Percentiles rank a stretch among this genome's conserved stretches.
Evolutionary conservation across 2,113 vertebrate species (phyloP).

Genomic region (Osmerus eperlanus): DNA sequence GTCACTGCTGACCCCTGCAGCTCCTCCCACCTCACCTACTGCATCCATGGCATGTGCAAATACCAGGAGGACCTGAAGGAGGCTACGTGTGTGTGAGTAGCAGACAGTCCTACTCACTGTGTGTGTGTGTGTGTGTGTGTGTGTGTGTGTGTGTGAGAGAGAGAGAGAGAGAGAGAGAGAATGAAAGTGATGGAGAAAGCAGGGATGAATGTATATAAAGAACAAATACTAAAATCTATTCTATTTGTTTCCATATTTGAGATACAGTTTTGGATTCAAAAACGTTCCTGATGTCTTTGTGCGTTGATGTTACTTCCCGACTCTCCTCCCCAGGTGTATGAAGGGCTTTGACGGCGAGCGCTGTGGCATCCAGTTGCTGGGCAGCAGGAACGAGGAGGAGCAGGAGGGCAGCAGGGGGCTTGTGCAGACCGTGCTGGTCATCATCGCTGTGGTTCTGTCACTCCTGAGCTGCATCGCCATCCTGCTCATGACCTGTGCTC

Average conservation of each 20-base stretch:
- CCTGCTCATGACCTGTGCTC: constrained; percentile 71
- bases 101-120: constrained; percentile 37
- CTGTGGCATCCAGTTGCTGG: constrained; percentile 69
- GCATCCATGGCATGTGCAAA: constrained; percentile 74
- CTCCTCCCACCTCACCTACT: constrained; percentile 68
- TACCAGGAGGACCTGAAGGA: constrained; percentile 66
- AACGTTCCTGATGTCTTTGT: neutral
- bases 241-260: neutral
- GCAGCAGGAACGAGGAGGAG: neutral
- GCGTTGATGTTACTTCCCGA: neutral
- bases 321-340: constrained; percentile 60
- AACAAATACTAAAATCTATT: neutral
- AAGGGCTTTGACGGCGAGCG: constrained; percentile 71
- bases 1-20: constrained; percentile 65
- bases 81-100: constrained; percentile 73
- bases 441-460: constrained; percentile 71
- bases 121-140: constrained; percentile 1
- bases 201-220: neutral
- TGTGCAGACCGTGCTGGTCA: constrained; percentile 65
- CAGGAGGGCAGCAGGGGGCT: constrained; percentile 23
- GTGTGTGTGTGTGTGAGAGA: neutral
- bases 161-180: neutral
- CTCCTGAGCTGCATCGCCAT: constrained; percentile 72
- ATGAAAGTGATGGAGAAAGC: neutral
- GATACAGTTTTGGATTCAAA: neutral